These are phyloP conservation scores for Chloroclystis v-ata DNA, from an alignment of 2,888 invertebrate species.

Conservation along the genomic window DNA sequence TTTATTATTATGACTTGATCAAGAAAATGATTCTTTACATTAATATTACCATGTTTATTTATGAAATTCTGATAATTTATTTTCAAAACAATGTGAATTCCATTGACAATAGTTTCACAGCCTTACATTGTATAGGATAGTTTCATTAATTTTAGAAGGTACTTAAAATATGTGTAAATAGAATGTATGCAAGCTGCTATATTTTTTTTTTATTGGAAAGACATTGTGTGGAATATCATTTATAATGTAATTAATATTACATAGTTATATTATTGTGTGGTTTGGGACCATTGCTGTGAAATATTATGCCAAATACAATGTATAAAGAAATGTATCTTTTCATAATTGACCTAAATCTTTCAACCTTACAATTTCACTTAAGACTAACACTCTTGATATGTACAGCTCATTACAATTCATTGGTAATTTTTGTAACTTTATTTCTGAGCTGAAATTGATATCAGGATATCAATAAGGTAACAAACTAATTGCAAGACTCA, in stretches of 20 bases:
- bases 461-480: too few relatives aligned
- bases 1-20: too few relatives aligned
- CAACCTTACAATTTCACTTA: background rate
- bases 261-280: slow-evolving; percentile 33
- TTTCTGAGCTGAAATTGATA: too few relatives aligned
- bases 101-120: slow-evolving; percentile 20
- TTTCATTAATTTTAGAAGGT: background rate
- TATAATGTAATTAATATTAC: slow-evolving; percentile 6
- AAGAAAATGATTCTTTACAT: too few relatives aligned
- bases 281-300: slow-evolving; percentile 52
- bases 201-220: slow-evolving; percentile 11
- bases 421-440: too few relatives aligned
- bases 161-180: slow-evolving; percentile 34
- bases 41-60: too few relatives aligned
- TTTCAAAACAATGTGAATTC: slow-evolving; percentile 2
- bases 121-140: slow-evolving; percentile 22
- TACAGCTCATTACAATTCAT: slow-evolving; percentile 13
- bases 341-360: slow-evolving; percentile 19
- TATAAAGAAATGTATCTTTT: slow-evolving; percentile 30
- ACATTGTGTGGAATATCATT: slow-evolving; percentile 16
- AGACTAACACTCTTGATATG: slow-evolving; percentile 14
- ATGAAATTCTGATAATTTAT: too few relatives aligned
- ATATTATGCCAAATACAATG: slow-evolving; percentile 53
- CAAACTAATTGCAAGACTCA: too few relatives aligned
- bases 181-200: slow-evolving; percentile 21